Evolutionary conservation across 2,113 vertebrate genomes (phyloP), one percentile per base, ranked within the genome.

Genomic region (Micromys minutus): DNA sequence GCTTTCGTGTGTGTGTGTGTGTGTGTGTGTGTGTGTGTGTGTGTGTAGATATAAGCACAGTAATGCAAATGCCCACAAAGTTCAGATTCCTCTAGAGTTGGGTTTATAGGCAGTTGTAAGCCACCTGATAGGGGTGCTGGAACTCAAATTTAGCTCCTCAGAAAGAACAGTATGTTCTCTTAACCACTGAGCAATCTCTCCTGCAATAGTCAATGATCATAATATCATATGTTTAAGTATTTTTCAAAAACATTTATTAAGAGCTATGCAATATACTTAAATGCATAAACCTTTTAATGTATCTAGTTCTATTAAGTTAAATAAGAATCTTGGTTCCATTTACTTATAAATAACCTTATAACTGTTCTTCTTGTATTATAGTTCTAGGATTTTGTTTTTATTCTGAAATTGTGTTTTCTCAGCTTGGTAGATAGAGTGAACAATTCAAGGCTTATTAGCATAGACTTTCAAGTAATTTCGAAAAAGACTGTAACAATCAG

Each of bases 181-280:
- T 75, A 31, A 16, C 42, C 12, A 31, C 24, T 75, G 24, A 75
- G 74, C 2, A 26, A 45, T 29, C 42, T 75, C 42, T 45, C 12
- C 24, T 45, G 42, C 42, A 45, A 75, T 29, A 47, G 74, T 75
- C 74, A 75, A 16, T 16, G 42, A 75, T 47, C 12, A 87, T 87
- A 72, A 67, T 52, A 36, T 39, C 45, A n/a, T 89, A 5, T 80
- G 50, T 94, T 93, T 85, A 95, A 79, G 55, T 83, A 92, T 79
- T 87, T 39, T 92, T 88, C 63, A 80, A 95, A 93, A 93, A 42
- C 84, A 75, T 26, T 75, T 89, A 74, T 95, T 79, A 72, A 77
- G 61, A 69, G 39, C 17, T 74, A 61, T 1, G 15, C 72, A 72
- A 79, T 21, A 85, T 21, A 85, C 3, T 39, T 61, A 34, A 87